A percentile compares a stretch with the other conserved stretches of the same genome.
phyloP scores from a whole-genome alignment of 2,888 invertebrate genomes.

The Noctuana brunneofusca region DNA sequence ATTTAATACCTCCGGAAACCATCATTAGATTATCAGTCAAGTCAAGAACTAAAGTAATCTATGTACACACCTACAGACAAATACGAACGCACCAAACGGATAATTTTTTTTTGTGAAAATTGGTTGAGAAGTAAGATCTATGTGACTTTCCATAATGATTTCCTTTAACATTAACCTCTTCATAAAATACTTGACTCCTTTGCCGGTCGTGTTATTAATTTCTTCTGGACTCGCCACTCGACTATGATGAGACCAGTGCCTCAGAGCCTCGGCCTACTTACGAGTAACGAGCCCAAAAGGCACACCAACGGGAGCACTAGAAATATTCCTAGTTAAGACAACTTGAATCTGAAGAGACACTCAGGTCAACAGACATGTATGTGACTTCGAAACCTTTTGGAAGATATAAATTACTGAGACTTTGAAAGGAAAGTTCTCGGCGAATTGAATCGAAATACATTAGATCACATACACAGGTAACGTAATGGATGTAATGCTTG shows the following conservation, averaged over 20 bases:
- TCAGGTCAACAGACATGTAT: slow-evolving; percentile 18
- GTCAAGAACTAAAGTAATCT: too few species aligned
- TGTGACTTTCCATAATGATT: not conserved
- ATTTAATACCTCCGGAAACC: too few species aligned
- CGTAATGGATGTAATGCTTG: not conserved
- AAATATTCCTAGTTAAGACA: slow-evolving; percentile 27
- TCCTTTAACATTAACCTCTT: not conserved
- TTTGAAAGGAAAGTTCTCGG: not conserved
- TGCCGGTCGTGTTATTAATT: slow-evolving; percentile 1
- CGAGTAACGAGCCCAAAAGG: slow-evolving; percentile 26
- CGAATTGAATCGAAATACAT: slow-evolving; percentile 4
- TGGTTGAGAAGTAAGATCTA: not conserved
- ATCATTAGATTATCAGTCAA: too few species aligned
- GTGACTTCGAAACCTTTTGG: slow-evolving; percentile 13
- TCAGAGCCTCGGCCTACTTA: slow-evolving; percentile 25
- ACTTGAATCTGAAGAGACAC: slow-evolving; percentile 24
- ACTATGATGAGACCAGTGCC: slow-evolving; percentile 16
- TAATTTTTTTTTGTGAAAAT: not conserved
- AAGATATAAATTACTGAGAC: slow-evolving; percentile 14
- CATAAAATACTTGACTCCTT: not conserved
- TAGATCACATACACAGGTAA: not conserved
- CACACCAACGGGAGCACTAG: slow-evolving; percentile 9
- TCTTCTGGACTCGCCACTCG: slow-evolving; percentile 2
- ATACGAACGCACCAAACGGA: not conserved
- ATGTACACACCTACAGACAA: too few species aligned